Base-by-base conservation (phyloP, 2,797 vertebrate genomes). In the Poliocrania exsul region DNA sequence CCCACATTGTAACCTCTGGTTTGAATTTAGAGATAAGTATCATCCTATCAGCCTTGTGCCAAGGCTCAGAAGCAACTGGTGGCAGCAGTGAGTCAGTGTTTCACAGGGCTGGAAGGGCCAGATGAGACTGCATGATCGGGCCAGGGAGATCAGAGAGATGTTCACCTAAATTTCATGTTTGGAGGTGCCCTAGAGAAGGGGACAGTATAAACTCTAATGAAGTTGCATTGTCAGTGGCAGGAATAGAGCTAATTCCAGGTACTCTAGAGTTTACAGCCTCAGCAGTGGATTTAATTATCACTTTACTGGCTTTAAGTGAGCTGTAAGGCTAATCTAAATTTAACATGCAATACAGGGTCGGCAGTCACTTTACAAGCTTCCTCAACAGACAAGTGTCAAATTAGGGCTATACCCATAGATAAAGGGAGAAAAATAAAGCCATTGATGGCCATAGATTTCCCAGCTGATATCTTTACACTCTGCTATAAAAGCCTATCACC, bases 401-500 rank as follows among this genome's bases (percentile, higher is more conserved):
- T 97, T 96, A 97, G 95, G 95, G 97, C 92, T 94, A 83, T 97
- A 79, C 71, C 64, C 92, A 93, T 5, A 97, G 98, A 98, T 98
- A 98, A 98, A 97, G 94, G 81, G 91, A 49, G 86, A 95, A 95
- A 96, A 96, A 93, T 82, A 72, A 75, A 95, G 93, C 67, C 89
- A 90, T 73, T 93, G 96, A 93, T 96, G 79, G 71, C 79, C 93
- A 67, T 6, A 91, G 96, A 93, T 96, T 96, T 94, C 65, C 70
- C 61, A 96, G 51, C 16, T 93, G 92, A 95, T 97, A 96, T 97
- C 96, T 97, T 97, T 98, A 98, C 95, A 88, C 91, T 95, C 70
- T 21, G 93, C 97, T 98, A 95, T 98, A 98, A 98, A 98, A 97
- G 65, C 60, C 96, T 97, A 97, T 96, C 95, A 93, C 74, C 60